Base-by-base conservation (phyloP, 2,888 invertebrate species). In the Leucoptera coffeella region DNA sequence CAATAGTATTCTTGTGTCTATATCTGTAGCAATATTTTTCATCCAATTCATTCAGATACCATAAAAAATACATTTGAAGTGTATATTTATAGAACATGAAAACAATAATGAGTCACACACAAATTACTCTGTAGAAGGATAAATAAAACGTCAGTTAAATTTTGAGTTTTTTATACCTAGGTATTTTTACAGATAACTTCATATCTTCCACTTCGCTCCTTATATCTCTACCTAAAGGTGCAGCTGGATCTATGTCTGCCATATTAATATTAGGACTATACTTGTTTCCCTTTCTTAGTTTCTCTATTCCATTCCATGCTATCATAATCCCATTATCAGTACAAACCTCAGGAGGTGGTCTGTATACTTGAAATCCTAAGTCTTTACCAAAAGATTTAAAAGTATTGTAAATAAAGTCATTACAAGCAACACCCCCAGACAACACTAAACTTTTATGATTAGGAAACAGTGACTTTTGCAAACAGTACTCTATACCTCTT, bases 241-340 rank as follows among this genome's bases (percentile, higher is more conserved):
- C 73, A 52, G 58, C 74, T 22, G 78, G 72, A 35, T 77, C 57
- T 28, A 80, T 51, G 32, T 77, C 73, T 10, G 86, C 55, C 11
- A 69, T 38, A 32, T 82, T 75, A 25, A 83, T 67, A 44, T 81
- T 67, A 23, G 39, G 42, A 19, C 49, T 32, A 30, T 65, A 35
- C 27, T 71, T 73, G 33, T 40, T 40, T 11, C 73, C 50, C 13
- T 50, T 52, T 29, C 44, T 56, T 39, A 78, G 74, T 53, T 80
- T 84, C 59, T 96, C 95, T 27, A 93, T 69, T 6, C 92, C 96
- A 73, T 95, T 95, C 95, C 97, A 97, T 11, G 97, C 97, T 41
- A 99, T 90, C 99, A 99, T 99, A 15, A 94, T 78, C 5, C 97
- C 99, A 75, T 99, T 99, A 53, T 99, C 99, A 1, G 93, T 94